Percentiles rank a stretch among this genome's conserved stretches.
Conservation (phyloP, 2,113 vertebrate genomes). For the Oxyura jamaicensis region DNA sequence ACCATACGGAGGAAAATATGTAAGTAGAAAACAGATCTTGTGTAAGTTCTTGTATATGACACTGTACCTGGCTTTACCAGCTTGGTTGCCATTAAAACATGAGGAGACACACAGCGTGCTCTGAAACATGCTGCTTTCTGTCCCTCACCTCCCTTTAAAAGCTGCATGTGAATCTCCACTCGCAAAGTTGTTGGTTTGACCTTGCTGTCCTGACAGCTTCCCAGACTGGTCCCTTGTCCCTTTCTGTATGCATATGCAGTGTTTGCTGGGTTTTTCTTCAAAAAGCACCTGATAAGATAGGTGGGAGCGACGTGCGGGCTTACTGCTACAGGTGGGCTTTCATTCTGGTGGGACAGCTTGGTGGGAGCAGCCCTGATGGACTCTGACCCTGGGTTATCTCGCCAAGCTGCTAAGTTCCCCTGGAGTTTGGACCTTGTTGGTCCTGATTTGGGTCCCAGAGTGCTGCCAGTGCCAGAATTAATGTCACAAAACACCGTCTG, state of each 20-base stretch:
- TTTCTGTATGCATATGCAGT: neutral
- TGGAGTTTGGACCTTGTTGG: constrained; percentile 33
- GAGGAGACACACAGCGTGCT: neutral
- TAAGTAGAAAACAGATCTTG: neutral
- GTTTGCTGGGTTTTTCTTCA: constrained; percentile 6
- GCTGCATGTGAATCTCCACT: neutral
- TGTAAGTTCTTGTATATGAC: neutral
- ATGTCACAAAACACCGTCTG: neutral
- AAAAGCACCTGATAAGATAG: constrained; percentile 26
- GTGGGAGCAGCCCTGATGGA: neutral
- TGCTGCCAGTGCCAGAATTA: neutral
- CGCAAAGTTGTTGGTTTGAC: neutral
- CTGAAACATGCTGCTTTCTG: neutral
- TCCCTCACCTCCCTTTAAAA: neutral
- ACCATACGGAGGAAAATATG: neutral
- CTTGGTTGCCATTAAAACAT: neutral
- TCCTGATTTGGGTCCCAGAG: neutral
- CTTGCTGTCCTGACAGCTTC: neutral
- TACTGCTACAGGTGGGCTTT: neutral
- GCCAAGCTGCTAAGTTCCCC: neutral
- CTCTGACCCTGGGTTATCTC: constrained; percentile 8
- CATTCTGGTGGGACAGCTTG: neutral
- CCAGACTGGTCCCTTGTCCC: neutral
- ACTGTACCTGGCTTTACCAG: neutral
- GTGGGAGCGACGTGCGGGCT: neutral